These are phyloP conservation scores for Anoplophora glabripennis DNA, from an alignment of 1,140 invertebrate genomes.

Conservation along the genomic window DNA sequence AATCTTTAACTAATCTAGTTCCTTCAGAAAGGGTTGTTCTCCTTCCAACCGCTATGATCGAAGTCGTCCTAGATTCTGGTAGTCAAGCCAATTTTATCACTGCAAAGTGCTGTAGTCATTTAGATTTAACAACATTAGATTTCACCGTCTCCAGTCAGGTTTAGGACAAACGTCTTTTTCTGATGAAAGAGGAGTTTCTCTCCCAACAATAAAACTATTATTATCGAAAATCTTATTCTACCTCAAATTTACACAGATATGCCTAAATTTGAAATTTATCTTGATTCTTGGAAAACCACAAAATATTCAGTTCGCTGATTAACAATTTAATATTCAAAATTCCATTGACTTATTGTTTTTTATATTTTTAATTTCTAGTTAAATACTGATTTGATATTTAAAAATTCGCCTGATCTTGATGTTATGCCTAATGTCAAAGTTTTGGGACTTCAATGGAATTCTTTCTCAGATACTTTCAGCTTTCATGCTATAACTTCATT, in stretches of 20 bases:
- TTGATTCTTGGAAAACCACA: background rate
- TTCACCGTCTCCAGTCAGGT: background rate
- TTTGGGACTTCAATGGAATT: constrained; percentile 8
- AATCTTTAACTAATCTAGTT: background rate
- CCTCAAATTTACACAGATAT: constrained; percentile 1
- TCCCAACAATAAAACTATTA: background rate
- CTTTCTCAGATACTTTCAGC: background rate
- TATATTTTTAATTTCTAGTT: no score
- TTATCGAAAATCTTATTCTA: background rate
- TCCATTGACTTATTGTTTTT: constrained; percentile 1
- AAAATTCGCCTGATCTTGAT: background rate
- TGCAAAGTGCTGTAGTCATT: constrained; percentile 3
- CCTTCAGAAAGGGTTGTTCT: constrained; percentile 3
- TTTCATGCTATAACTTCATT: background rate
- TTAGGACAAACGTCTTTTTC: background rate
- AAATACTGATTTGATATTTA: no score
- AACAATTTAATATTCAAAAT: background rate
- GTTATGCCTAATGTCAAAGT: background rate
- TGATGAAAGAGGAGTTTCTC: background rate
- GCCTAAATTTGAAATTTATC: background rate
- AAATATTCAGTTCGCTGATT: constrained; percentile 8
- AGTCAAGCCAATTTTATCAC: constrained; percentile 10
- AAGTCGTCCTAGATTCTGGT: constrained; percentile 4
- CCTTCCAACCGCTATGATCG: constrained; percentile 5
- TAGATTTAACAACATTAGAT: background rate